These are phyloP conservation scores for Cyanoramphus novaezelandiae DNA, from an alignment of 2,113 vertebrate species.

Conservation along the genomic window DNA sequence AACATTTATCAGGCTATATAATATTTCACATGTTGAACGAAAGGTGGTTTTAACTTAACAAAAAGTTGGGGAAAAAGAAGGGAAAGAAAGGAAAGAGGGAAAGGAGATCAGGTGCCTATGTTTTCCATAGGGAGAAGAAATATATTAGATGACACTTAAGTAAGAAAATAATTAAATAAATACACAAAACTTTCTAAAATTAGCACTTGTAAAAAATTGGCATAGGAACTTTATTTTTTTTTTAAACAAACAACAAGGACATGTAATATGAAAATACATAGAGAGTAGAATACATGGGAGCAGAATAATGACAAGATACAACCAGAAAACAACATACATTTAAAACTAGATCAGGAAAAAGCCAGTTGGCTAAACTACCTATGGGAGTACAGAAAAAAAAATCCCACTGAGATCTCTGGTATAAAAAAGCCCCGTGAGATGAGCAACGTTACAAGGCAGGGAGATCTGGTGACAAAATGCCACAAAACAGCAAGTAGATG, in stretches of 20 bases:
- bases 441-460: neutral
- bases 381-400: neutral
- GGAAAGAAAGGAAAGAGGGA: neutral
- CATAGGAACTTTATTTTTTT: neutral
- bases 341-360: neutral
- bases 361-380: neutral
- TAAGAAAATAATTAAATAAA: accelerated
- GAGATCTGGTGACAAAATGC: neutral
- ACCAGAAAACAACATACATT: neutral
- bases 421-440: neutral
- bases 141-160: neutral
- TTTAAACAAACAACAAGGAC: neutral
- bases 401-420: neutral
- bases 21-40: neutral
- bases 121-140: neutral
- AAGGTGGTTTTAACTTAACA: neutral
- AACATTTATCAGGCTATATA: neutral
- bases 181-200: neutral
- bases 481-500: neutral
- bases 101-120: neutral
- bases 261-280: neutral
- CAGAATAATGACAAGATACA: neutral
- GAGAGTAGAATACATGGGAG: neutral
- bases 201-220: neutral
- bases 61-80: neutral